phyloP scores from a whole-genome alignment of 2,113 vertebrate genomes.

The Columba janthina region DNA sequence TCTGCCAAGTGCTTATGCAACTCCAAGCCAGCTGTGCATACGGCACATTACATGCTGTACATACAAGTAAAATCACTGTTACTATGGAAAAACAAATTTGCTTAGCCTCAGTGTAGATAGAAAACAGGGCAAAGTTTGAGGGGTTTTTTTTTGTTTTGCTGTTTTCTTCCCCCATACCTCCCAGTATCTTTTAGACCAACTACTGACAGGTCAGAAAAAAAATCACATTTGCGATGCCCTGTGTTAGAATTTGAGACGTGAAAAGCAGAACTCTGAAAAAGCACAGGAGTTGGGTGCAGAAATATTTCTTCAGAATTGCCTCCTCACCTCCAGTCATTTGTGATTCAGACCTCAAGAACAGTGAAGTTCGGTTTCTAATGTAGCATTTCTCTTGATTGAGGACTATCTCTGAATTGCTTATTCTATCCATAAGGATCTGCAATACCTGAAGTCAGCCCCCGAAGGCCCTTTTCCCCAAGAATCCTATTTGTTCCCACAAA shows the following conservation, averaged over 20 bases:
- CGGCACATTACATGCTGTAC: not conserved
- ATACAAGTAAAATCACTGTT: not conserved
- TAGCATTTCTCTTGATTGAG: not conserved
- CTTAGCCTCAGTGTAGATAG: not conserved
- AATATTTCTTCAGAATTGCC: not conserved
- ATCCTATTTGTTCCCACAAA: not conserved
- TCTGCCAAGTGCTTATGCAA: slow-evolving; percentile 42
- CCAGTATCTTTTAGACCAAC: not conserved
- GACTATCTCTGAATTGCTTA: not conserved
- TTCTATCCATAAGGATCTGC: not conserved
- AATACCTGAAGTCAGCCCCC: not conserved
- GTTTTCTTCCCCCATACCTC: too few species aligned
- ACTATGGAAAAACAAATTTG: not conserved
- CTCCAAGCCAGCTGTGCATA: not conserved
- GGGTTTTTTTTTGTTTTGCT: too few species aligned
- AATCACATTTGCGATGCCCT: accelerated
- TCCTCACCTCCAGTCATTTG: not conserved
- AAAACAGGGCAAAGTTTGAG: not conserved
- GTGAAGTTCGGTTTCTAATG: not conserved
- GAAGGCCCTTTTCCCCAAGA: not conserved
- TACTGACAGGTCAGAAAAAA: not conserved
- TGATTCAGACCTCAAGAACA: not conserved
- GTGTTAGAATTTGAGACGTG: not conserved
- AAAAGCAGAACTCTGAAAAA: not conserved
- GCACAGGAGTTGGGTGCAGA: not conserved